Evolutionary conservation across 92 coral and sea anemone genomes (phyloP), one percentile per base, ranked within the genome.

Genomic region (Ricordea florida): DNA sequence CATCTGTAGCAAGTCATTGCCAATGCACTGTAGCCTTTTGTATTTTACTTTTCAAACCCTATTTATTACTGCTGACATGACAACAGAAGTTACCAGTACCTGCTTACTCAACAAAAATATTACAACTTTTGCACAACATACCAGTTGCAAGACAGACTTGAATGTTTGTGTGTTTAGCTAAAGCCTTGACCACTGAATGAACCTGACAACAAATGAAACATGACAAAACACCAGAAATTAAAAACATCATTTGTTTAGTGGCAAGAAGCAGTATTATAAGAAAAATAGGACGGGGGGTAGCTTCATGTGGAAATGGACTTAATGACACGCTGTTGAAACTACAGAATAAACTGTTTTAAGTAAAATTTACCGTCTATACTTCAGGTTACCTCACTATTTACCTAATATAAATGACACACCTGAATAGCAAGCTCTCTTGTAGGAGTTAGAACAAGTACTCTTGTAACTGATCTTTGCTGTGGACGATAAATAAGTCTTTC

Each of bases 341-440:
- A 44, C 17, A 1, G 14, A 2, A 44, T 30, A n/a, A n/a, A n/a
- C n/a, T n/a, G n/a, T n/a, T n/a, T n/a, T n/a, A n/a, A n/a, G n/a
- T n/a, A n/a, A n/a, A n/a, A n/a, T n/a, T n/a, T n/a, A n/a, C n/a
- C n/a, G n/a, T 38, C 9, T 38, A 38, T n/a, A 38, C n/a, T 9
- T 38, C 9, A 9, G 45, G 45, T 9, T 9, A 38, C 10, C 45
- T 38, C 45, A 9, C 9, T 16, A 55, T 16, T 27, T 55, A 27
- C 33, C 20, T 1, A 49, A 27, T 28, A 21, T 20, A 28, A 21
- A 5, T 5, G 7, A 17, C 29, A 36, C 74, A 94, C 98, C 97
- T 94, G 98, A 72, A 94, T 88, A 55, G 98, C 98, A 38, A 94
- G 71, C 56, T 94, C 98, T 85, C 98, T 85, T 27, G 98, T 94